A percentile compares a stretch with the other conserved stretches of the same genome.
Evolutionary conservation across 2,113 vertebrate genomes (phyloP).

Genomic region (Scomber japonicus): DNA sequence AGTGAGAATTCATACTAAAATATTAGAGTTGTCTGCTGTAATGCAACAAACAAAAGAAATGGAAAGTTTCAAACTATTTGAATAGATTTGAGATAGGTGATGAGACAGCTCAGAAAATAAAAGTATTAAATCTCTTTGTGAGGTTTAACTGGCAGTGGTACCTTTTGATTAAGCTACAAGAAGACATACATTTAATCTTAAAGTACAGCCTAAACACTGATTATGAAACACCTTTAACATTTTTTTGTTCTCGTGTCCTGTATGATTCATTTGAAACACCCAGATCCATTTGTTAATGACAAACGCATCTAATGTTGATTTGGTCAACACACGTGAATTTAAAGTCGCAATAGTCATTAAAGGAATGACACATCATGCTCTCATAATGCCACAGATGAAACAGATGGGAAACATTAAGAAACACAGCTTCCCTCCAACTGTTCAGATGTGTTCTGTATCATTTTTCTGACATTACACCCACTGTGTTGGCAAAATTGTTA

Average conservation of each 20-base stretch:
- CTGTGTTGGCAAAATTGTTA: too few relatives aligned
- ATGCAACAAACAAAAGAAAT: too few relatives aligned
- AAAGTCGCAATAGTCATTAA: conserved; percentile 26
- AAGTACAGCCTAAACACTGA: background rate
- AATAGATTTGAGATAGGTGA: too few relatives aligned
- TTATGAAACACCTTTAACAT: background rate
- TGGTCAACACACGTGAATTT: background rate
- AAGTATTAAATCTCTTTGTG: too few relatives aligned
- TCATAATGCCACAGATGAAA: conserved; percentile 42
- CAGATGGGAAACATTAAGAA: conserved; percentile 26
- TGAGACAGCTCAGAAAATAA: too few relatives aligned
- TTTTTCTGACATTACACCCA: background rate
- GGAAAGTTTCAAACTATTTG: too few relatives aligned
- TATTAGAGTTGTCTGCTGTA: too few relatives aligned
- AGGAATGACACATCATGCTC: conserved; percentile 35
- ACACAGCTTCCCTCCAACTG: background rate
- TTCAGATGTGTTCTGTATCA: background rate
- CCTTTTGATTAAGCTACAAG: background rate
- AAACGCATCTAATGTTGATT: conserved; percentile 38
- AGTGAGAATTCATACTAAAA: too few relatives aligned
- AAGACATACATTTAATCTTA: background rate
- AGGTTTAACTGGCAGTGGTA: too few relatives aligned
- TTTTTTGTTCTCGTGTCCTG: background rate
- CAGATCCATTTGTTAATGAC: conserved; percentile 18
- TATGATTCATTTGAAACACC: background rate